These are phyloP conservation scores for Stegophylla sp. DNA, from an alignment of 2,888 invertebrate species.

Conservation along the genomic window DNA sequence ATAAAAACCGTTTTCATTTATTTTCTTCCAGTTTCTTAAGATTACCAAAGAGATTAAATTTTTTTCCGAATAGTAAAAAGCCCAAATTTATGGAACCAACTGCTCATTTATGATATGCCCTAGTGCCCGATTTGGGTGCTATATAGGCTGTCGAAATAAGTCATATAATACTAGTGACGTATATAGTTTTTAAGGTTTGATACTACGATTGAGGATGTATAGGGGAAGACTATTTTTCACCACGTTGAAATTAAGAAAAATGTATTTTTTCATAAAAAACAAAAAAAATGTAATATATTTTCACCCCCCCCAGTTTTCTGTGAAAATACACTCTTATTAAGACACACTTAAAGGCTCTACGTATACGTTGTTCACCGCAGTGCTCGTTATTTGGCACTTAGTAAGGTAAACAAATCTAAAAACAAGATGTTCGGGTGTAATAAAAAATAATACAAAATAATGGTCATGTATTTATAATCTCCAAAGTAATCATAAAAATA, in stretches of 20 bases:
- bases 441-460: neutral
- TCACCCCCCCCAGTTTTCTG: neutral
- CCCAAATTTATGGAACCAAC: no score
- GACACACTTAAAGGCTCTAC: neutral
- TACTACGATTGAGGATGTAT: no score
- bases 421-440: neutral
- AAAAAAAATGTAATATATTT: neutral
- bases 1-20: no score
- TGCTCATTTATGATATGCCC: no score
- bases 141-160: no score
- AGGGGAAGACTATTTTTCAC: no score
- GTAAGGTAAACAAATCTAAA: conserved; percentile 6
- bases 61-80: no score
- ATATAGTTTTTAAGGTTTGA: no score
- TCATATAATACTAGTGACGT: no score
- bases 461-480: neutral
- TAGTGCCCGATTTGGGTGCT: no score
- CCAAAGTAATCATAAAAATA: neutral
- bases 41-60: no score
- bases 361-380: neutral
- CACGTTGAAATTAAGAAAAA: neutral
- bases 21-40: no score
- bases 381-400: conserved; percentile 3
- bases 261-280: neutral
- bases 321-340: neutral